phyloP scores from a whole-genome alignment of 1,140 invertebrate genomes.

The Sinella curviseta region DNA sequence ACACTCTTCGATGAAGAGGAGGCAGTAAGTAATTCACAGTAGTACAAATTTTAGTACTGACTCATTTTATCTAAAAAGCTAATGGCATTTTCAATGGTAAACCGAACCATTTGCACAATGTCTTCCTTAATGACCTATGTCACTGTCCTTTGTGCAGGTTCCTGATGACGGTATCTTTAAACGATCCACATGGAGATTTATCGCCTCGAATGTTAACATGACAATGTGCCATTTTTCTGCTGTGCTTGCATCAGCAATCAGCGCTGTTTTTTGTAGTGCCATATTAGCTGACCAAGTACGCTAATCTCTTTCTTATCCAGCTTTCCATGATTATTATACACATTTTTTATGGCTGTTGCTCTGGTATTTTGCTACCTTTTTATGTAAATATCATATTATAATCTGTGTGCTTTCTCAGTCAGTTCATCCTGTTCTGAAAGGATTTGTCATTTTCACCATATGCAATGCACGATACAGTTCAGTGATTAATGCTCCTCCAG shows the following conservation, averaged over 20 bases:
- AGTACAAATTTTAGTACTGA: too few relatives aligned
- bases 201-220: constrained; percentile 40
- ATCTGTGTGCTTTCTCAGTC: background rate
- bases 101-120: too few relatives aligned
- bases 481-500: constrained; percentile 35
- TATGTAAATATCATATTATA: too few relatives aligned
- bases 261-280: background rate
- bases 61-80: too few relatives aligned
- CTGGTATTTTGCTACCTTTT: background rate
- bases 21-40: constrained; percentile 12
- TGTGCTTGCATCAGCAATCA: constrained; percentile 6
- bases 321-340: too few relatives aligned
- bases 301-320: too few relatives aligned
- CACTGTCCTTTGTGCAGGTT: constrained; percentile 23
- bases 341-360: too few relatives aligned
- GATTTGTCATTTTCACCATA: constrained; percentile 35
- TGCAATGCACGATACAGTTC: constrained; percentile 41
- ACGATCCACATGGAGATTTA: constrained; percentile 39
- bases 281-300: background rate
- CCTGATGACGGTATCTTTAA: constrained; percentile 36
- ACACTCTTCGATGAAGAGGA: constrained; percentile 14
- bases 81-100: too few relatives aligned
- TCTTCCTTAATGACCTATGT: background rate
- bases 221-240: constrained; percentile 13
- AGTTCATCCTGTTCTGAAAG: constrained; percentile 26